A percentile compares a stretch with the other conserved stretches of the same genome.
phyloP scores from a whole-genome alignment of 2,797 vertebrate genomes.

The Pristis pectinata region DNA sequence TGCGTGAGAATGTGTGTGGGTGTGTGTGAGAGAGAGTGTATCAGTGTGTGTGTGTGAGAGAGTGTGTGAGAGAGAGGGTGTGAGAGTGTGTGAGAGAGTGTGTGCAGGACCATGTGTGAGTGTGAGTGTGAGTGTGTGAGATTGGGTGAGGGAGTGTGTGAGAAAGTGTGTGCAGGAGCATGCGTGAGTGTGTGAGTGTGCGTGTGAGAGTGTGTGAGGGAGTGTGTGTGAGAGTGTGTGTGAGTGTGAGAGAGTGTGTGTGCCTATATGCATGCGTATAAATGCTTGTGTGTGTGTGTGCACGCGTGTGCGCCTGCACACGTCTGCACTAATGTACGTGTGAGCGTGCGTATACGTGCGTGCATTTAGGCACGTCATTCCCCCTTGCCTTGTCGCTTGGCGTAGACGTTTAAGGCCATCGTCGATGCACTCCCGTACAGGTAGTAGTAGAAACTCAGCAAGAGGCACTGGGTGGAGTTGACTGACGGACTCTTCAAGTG shows the following conservation, averaged over 20 bases:
- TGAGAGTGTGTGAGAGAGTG: background rate
- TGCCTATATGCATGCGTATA: background rate
- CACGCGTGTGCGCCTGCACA: background rate
- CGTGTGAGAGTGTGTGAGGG: too few relatives aligned
- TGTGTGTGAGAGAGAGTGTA: too few relatives aligned
- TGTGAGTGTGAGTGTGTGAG: background rate
- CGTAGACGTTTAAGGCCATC: slow-evolving; percentile 58
- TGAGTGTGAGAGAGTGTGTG: background rate
- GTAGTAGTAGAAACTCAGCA: slow-evolving; percentile 64
- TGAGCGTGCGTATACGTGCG: too few relatives aligned
- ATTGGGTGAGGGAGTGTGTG: too few relatives aligned
- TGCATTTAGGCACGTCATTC: background rate
- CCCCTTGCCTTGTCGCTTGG: slow-evolving; percentile 49
- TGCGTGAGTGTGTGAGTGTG: too few relatives aligned
- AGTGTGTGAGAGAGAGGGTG: too few relatives aligned
- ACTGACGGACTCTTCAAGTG: slow-evolving; percentile 57
- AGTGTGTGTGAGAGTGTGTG: background rate
- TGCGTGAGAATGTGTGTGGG: too few relatives aligned
- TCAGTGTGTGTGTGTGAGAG: background rate
- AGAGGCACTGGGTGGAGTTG: slow-evolving; percentile 56
- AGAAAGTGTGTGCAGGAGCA: too few relatives aligned
- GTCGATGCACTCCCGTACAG: slow-evolving; percentile 57
- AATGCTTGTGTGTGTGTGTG: background rate
- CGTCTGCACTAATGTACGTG: too few relatives aligned
- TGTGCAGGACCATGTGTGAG: background rate